A percentile compares a stretch with the other conserved stretches of the same genome.
Evolutionary conservation across 2,888 invertebrate genomes (phyloP).

Genomic region (Trichopria drosophilae): DNA sequence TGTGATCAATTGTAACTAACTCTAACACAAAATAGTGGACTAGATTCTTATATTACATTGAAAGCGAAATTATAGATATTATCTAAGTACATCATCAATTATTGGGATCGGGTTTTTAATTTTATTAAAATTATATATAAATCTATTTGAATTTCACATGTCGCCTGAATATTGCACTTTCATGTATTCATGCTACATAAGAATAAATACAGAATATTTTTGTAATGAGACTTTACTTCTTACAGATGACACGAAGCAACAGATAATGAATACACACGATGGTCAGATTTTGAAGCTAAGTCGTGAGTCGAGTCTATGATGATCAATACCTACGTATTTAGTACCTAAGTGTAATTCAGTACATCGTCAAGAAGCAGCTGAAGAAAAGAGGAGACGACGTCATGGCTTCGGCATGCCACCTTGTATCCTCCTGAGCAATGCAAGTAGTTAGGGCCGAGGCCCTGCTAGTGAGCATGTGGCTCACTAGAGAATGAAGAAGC

Average conservation of each 20-base stretch:
- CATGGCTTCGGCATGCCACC: conserved; percentile 47
- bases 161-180: too few species aligned
- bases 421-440: conserved; percentile 56
- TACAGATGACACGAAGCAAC: conserved; percentile 51
- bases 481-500: conserved; percentile 96
- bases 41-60: too few species aligned
- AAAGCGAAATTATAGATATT: too few species aligned
- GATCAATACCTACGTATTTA: too few species aligned
- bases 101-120: too few species aligned
- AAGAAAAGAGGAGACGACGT: conserved; percentile 35
- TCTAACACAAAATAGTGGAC: too few species aligned
- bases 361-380: conserved; percentile 13
- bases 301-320: conserved; percentile 50
- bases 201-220: not conserved
- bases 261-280: conserved; percentile 43
- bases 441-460: conserved; percentile 59
- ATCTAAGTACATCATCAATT: too few species aligned
- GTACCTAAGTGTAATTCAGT: too few species aligned
- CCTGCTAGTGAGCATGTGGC: conserved; percentile 65
- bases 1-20: too few species aligned
- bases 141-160: too few species aligned
- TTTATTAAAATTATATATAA: too few species aligned
- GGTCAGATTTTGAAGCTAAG: conserved; percentile 46
- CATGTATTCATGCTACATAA: too few species aligned
- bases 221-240: conserved; percentile 8